Evolutionary conservation across 2,113 vertebrate species (phyloP).

Genomic region (Cyanistes caeruleus): DNA sequence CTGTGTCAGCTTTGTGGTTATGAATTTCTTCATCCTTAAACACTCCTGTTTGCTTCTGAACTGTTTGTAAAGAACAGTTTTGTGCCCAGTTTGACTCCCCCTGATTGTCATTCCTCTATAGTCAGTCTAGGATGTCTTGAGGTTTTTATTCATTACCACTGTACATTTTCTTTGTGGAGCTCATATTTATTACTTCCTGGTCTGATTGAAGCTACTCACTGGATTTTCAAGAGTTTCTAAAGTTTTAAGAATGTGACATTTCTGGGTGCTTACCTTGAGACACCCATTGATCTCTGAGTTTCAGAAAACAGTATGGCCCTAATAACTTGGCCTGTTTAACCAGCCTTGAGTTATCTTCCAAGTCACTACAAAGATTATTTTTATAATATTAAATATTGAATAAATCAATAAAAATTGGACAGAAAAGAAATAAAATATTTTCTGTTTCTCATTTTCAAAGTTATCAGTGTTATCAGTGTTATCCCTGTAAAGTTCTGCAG

Average conservation of each 20-base stretch:
- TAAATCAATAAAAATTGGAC: neutral
- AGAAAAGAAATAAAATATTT: neutral
- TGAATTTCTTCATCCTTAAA: neutral
- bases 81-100: neutral
- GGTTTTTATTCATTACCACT: neutral
- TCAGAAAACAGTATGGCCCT: neutral
- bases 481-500: neutral
- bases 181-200: neutral
- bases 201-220: neutral
- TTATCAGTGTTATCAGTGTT: too few species aligned
- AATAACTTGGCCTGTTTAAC: neutral
- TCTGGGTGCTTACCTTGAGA: neutral
- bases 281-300: neutral
- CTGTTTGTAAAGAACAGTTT: neutral
- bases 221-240: neutral
- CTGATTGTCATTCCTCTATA: neutral
- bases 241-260: neutral
- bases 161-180: neutral
- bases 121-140: neutral
- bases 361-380: neutral
- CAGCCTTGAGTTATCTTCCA: neutral
- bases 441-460: neutral
- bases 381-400: neutral
- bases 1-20: neutral
- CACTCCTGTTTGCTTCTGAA: neutral